Conservation (phyloP, 2,113 vertebrate genomes). For the Falco punctatus region DNA sequence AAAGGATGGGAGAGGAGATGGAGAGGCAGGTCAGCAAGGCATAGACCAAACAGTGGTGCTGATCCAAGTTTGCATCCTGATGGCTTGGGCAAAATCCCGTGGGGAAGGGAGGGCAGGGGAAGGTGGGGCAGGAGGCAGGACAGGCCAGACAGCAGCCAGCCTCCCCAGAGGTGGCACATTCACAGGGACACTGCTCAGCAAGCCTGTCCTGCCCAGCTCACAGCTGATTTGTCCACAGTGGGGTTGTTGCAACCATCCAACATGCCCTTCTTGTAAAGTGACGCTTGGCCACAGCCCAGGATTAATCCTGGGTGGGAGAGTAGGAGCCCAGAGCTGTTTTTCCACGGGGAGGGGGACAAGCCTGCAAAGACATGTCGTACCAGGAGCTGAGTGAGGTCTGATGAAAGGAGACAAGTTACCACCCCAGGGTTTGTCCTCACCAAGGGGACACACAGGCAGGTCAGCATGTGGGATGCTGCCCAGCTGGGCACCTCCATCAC, state of each 20-base stretch:
- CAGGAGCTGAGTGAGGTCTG: background rate
- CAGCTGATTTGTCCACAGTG: background rate
- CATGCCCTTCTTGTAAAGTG: background rate
- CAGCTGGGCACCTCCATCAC: background rate
- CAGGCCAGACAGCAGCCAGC: background rate
- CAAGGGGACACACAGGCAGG: background rate
- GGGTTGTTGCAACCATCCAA: background rate
- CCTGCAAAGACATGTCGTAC: background rate
- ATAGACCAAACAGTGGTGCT: background rate
- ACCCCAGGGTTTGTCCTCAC: background rate
- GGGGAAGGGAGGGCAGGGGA: background rate
- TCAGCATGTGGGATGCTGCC: rapidly evolving
- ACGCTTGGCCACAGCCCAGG: background rate
- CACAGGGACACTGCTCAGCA: background rate
- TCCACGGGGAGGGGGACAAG: background rate
- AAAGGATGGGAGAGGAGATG: background rate
- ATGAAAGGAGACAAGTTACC: background rate
- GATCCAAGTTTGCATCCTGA: background rate
- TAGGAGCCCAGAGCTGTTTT: background rate
- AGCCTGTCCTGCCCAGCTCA: background rate
- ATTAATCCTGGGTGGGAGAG: background rate
- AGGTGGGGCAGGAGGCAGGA: background rate
- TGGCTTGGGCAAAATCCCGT: background rate
- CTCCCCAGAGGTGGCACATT: background rate
- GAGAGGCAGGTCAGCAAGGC: background rate